Base-by-base conservation (phyloP, 2,113 vertebrate genomes). In the Pimephales promelas region DNA sequence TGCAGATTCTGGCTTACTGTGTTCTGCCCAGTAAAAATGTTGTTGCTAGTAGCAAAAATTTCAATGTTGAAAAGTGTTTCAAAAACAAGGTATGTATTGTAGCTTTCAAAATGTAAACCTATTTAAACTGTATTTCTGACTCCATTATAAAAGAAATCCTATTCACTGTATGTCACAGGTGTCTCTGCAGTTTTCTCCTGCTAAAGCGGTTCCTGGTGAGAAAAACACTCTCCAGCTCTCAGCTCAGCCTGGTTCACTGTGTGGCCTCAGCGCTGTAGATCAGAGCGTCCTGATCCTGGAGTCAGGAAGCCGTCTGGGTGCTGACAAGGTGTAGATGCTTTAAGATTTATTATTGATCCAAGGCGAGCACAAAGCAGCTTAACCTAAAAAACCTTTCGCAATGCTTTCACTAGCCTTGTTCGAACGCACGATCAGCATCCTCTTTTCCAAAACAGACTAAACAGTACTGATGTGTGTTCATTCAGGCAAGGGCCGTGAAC, bases 211-310 rank as follows among this genome's bases (percentile, higher is more conserved):
- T 43, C 96, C 96, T 1, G 95, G 94, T 82, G 95, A 95, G 0
- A 1, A 75, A 0, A 85, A 85, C 81, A 86, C 0, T 16, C 87
- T 98, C 80, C 88, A 36, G 10, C 16, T 98, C 49, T 87, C 62
- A 0, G 92, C 96, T 14, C 87, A 91, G 3, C 91, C 95, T 11
- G 82, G 92, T n/a, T 97, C 97, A 14, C 88, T 97, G 3, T 97
- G 97, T 22, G 96, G 93, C 0, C 70, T 97, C 61, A 93, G 93
- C 0, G 95, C 92, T 0, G 89, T 97, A 1, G 97, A 98, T 86
- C 86, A 94, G 79, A 96, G 96, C 0, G 88, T 97, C 34, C 92
- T 95, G 34, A 92, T 98, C 71, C 43, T 95, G 89, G 94, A 88
- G 24, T 91, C 95, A 0, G 94, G 94, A 31, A 88, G 92, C 20